A percentile compares a stretch with the other conserved stretches of the same genome.
phyloP scores from a whole-genome alignment of 1,140 invertebrate genomes.

The Dreissena rostriformis region DNA sequence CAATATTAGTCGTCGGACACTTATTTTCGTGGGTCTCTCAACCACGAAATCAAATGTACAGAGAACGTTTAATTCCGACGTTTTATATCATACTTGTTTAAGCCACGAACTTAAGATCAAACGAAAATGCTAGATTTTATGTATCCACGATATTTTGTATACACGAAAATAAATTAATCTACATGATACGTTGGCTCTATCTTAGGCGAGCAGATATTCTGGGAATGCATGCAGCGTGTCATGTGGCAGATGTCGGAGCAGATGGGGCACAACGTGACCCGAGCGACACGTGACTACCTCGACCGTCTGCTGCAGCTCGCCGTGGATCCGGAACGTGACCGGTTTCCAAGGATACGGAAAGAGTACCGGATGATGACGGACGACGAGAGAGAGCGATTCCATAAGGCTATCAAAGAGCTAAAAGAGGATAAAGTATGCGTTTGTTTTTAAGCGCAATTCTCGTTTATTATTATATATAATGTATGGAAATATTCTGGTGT shows the following conservation, averaged over 20 bases:
- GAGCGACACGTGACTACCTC: slow-evolving; percentile 47
- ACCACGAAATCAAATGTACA: no score
- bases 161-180: no score
- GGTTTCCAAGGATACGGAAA: slow-evolving; percentile 61
- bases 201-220: slow-evolving; percentile 52
- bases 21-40: no score
- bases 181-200: not conserved
- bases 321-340: slow-evolving; percentile 36
- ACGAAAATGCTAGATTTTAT: no score
- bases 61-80: no score
- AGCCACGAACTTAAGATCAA: no score
- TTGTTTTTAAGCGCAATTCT: not conserved
- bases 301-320: slow-evolving; percentile 25
- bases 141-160: no score
- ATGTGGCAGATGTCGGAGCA: slow-evolving; percentile 57
- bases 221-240: slow-evolving; percentile 56
- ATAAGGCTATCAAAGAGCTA: slow-evolving; percentile 75
- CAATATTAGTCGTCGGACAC: no score
- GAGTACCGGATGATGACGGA: slow-evolving; percentile 79
- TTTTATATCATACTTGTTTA: no score
- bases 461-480: no score
- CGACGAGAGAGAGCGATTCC: slow-evolving; percentile 73
- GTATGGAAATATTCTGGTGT: no score
- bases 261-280: slow-evolving; percentile 43
- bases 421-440: slow-evolving; percentile 79